Evolutionary conservation across 2,888 invertebrate genomes (phyloP).

Genomic region (Drosophila paramelanica): DNA sequence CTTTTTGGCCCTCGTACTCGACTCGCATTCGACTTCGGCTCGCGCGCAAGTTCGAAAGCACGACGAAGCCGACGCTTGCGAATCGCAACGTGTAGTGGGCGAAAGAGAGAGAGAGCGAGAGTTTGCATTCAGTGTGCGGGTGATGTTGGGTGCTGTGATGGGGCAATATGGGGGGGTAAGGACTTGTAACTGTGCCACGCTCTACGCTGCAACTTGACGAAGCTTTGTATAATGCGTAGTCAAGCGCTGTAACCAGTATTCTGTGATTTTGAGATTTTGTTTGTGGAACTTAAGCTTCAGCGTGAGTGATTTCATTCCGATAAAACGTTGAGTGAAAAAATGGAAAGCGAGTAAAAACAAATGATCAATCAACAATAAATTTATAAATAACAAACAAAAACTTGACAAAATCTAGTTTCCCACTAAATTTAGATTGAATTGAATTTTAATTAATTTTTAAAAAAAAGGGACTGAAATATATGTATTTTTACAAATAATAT

Average conservation of each 20-base stretch:
- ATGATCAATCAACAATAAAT: slow-evolving; percentile 6
- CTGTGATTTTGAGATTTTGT: slow-evolving; percentile 6
- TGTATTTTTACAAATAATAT: no score
- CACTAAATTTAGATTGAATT: no score
- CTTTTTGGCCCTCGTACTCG: slow-evolving; percentile 9
- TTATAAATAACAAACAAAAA: not conserved
- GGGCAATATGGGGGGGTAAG: slow-evolving; percentile 1
- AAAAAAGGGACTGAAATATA: no score
- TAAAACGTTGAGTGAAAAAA: slow-evolving; percentile 4
- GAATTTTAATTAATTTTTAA: no score
- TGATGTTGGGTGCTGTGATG: not conserved
- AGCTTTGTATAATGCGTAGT: slow-evolving; percentile 31
- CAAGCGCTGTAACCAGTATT: slow-evolving; percentile 26
- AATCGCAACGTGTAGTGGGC: slow-evolving; percentile 18
- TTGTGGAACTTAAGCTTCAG: slow-evolving; percentile 52
- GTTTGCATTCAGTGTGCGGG: slow-evolving; percentile 5
- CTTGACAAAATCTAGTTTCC: no score
- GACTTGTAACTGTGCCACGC: slow-evolving; percentile 65
- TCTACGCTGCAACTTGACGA: slow-evolving; percentile 40
- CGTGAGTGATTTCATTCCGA: not conserved
- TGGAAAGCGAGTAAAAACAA: not conserved
- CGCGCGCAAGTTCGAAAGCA: slow-evolving; percentile 46
- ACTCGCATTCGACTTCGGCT: slow-evolving; percentile 34
- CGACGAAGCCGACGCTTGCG: slow-evolving; percentile 25
- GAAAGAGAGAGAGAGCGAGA: not conserved